A percentile compares a stretch with the other conserved stretches of the same genome.
These are phyloP conservation scores for Sebastes wilsoni DNA, from an alignment of 2,797 vertebrate species.

Conservation along the genomic window DNA sequence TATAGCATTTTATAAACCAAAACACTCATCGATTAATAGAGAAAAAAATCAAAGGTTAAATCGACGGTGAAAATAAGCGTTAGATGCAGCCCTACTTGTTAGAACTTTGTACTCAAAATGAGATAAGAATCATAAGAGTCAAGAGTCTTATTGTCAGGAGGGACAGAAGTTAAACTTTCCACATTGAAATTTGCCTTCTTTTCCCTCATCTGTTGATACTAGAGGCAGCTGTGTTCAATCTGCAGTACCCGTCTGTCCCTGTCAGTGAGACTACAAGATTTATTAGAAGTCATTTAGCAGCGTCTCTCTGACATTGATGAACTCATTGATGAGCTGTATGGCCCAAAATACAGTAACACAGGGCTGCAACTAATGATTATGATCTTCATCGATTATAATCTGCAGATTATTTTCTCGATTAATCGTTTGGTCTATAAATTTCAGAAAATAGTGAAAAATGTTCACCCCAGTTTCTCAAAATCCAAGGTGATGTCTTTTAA, in stretches of 20 bases:
- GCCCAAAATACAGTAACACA: not conserved
- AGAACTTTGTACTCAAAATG: not conserved
- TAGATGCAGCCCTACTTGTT: not conserved
- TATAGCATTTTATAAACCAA: accelerated
- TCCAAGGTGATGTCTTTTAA: no score
- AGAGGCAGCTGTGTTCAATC: not conserved
- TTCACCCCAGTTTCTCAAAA: no score
- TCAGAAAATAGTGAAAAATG: no score
- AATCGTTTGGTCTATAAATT: no score
- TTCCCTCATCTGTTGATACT: not conserved
- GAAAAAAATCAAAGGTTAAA: no score
- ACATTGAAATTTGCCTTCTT: not conserved
- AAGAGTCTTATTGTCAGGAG: not conserved
- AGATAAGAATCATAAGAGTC: not conserved
- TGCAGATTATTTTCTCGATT: no score
- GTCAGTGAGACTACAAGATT: conserved; percentile 14
- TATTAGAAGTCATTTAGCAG: conserved; percentile 13
- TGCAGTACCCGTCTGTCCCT: not conserved
- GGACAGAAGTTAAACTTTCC: conserved; percentile 4
- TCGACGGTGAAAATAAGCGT: accelerated
- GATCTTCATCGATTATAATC: no score
- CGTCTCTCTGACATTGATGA: not conserved
- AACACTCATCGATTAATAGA: no score
- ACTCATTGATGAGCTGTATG: not conserved
- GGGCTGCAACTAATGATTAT: no score